Percentiles rank a stretch among this genome's conserved stretches.
Evolutionary conservation across 2,113 vertebrate genomes (phyloP).

Genomic region (Phasianus colchicus): DNA sequence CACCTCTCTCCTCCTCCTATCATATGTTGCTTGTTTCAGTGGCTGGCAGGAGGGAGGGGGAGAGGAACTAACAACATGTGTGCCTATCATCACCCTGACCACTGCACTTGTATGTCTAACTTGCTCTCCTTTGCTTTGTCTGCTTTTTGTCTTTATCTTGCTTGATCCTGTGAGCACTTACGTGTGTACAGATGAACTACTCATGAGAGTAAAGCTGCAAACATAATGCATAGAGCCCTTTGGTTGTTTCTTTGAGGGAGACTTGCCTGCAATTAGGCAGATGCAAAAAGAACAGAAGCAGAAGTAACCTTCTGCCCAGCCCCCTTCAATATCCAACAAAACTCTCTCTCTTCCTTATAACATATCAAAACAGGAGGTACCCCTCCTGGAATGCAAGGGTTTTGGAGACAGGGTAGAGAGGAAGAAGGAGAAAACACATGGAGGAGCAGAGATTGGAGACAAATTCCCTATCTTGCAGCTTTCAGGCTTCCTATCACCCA

Average conservation of each 20-base stretch:
- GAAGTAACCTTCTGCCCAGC: neutral
- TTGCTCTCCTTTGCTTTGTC: neutral
- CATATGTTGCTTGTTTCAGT: slow-evolving; percentile 66
- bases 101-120: slow-evolving; percentile 34
- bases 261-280: neutral
- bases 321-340: neutral
- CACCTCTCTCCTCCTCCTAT: slow-evolving; percentile 42
- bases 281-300: neutral
- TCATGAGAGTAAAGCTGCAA: neutral
- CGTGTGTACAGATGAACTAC: neutral
- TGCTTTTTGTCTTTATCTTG: slow-evolving; percentile 19
- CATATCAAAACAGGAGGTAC: neutral
- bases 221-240: neutral
- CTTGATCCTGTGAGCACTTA: neutral
- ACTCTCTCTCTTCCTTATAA: neutral
- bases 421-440: neutral
- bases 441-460: neutral
- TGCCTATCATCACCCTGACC: slow-evolving; percentile 72
- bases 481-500: neutral
- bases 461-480: neutral
- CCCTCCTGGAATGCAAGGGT: neutral
- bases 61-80: slow-evolving; percentile 71
- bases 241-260: neutral
- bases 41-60: slow-evolving; percentile 65
- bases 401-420: neutral